Conservation (phyloP, 2,797 vertebrate genomes). For the Serranus cabrilla region DNA sequence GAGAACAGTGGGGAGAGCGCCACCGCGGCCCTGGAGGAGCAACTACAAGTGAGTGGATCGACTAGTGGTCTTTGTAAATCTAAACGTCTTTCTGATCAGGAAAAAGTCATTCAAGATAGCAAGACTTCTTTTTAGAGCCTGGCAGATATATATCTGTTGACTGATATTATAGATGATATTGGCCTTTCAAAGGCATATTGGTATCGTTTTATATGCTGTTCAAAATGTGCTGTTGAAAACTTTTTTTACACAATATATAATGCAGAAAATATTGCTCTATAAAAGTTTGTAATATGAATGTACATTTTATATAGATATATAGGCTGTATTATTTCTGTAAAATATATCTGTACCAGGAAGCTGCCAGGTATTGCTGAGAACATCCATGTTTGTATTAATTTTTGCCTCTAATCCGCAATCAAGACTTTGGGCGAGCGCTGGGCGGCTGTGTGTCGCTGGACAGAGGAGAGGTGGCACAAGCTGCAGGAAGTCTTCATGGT, state of each 20-base stretch:
- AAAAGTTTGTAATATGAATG: background rate
- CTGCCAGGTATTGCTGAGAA: background rate
- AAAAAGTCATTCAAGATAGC: background rate
- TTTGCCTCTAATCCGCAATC: constrained; percentile 26
- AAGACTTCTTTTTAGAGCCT: too few species aligned
- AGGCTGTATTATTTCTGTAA: background rate
- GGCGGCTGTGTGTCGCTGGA: constrained; percentile 98
- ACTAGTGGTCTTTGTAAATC: background rate
- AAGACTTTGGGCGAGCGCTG: constrained; percentile 96
- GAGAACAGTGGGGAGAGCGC: constrained; percentile 95
- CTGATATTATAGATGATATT: too few species aligned
- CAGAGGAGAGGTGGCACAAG: constrained; percentile 92
- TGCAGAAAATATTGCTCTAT: too few species aligned
- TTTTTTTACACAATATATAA: too few species aligned
- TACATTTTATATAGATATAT: background rate
- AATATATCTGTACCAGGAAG: background rate
- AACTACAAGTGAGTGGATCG: constrained; percentile 89
- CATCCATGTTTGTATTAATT: background rate
- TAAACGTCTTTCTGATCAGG: too few species aligned
- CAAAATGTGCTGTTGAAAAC: too few species aligned
- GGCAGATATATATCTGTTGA: too few species aligned
- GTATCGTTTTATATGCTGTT: too few species aligned
- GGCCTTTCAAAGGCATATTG: too few species aligned
- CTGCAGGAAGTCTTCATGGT: constrained; percentile 91
- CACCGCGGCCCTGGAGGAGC: constrained; percentile 93